phyloP scores from a whole-genome alignment of 2,797 vertebrate species.

The Rachycentron canadum region DNA sequence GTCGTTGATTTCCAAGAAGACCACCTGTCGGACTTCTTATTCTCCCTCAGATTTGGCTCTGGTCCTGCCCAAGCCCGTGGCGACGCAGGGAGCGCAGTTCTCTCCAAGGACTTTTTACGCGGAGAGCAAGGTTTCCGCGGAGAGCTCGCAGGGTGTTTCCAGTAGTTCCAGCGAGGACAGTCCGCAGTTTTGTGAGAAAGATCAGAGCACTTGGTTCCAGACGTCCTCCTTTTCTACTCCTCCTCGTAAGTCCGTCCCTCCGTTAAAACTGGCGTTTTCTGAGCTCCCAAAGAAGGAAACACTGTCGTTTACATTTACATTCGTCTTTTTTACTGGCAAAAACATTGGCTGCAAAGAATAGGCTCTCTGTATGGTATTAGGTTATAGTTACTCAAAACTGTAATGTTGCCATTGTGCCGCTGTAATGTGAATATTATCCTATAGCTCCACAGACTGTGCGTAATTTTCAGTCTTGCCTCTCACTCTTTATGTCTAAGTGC shows the following conservation, averaged over 20 bases:
- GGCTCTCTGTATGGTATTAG: neutral
- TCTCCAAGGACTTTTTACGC: conserved; percentile 85
- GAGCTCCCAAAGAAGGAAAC: neutral
- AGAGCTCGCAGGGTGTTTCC: conserved; percentile 77
- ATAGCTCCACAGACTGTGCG: neutral
- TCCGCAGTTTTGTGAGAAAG: conserved; percentile 83
- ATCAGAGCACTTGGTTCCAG: conserved; percentile 87
- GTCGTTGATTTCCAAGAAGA: conserved; percentile 87
- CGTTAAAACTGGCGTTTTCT: neutral
- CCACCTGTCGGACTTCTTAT: conserved; percentile 82
- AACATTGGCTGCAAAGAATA: neutral
- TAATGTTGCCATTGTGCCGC: neutral
- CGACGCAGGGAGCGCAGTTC: conserved; percentile 71
- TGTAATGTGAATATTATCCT: neutral
- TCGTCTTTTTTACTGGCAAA: neutral
- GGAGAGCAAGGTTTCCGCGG: conserved; percentile 77
- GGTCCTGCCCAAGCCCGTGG: conserved; percentile 63
- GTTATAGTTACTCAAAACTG: neutral
- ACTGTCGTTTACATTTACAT: neutral
- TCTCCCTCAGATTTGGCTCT: conserved; percentile 65
- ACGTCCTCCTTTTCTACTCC: conserved; percentile 81
- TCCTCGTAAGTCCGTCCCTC: conserved; percentile 86
- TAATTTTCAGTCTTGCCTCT: neutral
- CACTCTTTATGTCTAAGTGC: neutral
- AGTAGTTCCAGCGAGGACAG: conserved; percentile 82